Conservation (phyloP, 2,888 invertebrate genomes). For the Colletes collaris region DNA sequence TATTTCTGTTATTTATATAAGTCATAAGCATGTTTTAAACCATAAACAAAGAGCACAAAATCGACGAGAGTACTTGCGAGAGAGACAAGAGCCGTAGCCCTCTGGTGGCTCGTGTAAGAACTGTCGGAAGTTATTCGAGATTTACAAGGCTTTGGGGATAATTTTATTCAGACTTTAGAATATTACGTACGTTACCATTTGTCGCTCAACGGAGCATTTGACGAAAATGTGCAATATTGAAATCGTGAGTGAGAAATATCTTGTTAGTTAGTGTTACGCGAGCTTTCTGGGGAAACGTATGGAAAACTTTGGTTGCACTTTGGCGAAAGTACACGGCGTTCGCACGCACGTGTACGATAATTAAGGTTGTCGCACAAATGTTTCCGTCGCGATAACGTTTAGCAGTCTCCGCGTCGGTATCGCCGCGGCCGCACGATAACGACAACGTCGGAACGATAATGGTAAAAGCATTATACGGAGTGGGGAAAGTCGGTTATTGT, state of each 20-base stretch:
- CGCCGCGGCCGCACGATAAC: slow-evolving; percentile 45
- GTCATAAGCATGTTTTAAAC: too few relatives aligned
- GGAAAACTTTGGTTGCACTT: slow-evolving; percentile 26
- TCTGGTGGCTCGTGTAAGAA: too few relatives aligned
- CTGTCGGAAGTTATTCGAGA: too few relatives aligned
- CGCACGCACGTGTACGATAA: slow-evolving; percentile 31
- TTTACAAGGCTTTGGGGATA: too few relatives aligned
- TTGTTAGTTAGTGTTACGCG: not conserved
- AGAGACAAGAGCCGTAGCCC: too few relatives aligned
- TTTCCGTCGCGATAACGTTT: slow-evolving; percentile 42
- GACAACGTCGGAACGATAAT: slow-evolving; percentile 42
- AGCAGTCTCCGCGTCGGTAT: slow-evolving; percentile 29
- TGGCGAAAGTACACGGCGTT: slow-evolving; percentile 24
- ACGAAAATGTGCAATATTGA: too few relatives aligned
- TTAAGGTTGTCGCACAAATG: slow-evolving; percentile 41
- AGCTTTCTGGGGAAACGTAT: not conserved
- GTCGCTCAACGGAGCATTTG: too few relatives aligned
- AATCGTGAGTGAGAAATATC: not conserved
- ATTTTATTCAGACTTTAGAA: too few relatives aligned
- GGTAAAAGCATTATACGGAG: slow-evolving; percentile 25
- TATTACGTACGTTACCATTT: too few relatives aligned
- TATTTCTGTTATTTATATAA: too few relatives aligned
- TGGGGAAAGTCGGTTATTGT: slow-evolving; percentile 43
- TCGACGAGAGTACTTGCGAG: too few relatives aligned
- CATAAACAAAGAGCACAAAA: too few relatives aligned